phyloP scores from a whole-genome alignment of 1,140 invertebrate species.

The Hestina assimilis region DNA sequence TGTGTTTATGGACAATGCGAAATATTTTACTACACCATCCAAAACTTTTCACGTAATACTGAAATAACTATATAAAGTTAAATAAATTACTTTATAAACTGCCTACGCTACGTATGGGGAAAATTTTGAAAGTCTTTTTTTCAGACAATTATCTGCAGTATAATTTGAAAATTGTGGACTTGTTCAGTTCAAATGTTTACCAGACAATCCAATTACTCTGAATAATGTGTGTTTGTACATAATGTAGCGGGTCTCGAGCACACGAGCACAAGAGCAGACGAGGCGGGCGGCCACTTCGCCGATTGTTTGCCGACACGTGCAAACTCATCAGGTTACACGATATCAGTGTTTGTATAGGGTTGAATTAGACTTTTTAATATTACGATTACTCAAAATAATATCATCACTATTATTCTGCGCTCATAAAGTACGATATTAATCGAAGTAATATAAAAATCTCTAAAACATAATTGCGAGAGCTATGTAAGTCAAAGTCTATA shows the following conservation, averaged over 20 bases:
- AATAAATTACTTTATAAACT: no score
- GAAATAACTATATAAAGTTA: no score
- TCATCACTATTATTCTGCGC: no score
- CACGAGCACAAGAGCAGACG: neutral
- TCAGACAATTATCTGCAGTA: no score
- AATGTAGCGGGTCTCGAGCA: conserved; percentile 28
- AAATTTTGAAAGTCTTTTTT: no score
- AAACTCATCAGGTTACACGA: conserved; percentile 1
- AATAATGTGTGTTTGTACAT: conserved; percentile 26
- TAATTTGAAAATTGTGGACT: neutral
- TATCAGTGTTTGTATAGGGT: neutral
- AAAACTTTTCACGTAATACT: no score
- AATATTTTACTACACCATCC: neutral
- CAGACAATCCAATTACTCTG: conserved; percentile 41
- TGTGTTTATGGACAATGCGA: neutral
- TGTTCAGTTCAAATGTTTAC: conserved; percentile 38
- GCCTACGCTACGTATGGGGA: no score
- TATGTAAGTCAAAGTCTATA: no score
- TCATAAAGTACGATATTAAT: no score
- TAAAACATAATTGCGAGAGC: no score
- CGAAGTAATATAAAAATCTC: no score
- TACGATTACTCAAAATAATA: neutral
- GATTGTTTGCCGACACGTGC: conserved; percentile 29
- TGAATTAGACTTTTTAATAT: neutral
- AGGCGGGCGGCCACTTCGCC: conserved; percentile 27